A percentile compares a stretch with the other conserved stretches of the same genome.
These are phyloP conservation scores for Malthinus flaveolus DNA, from an alignment of 2,888 invertebrate genomes.

Conservation along the genomic window DNA sequence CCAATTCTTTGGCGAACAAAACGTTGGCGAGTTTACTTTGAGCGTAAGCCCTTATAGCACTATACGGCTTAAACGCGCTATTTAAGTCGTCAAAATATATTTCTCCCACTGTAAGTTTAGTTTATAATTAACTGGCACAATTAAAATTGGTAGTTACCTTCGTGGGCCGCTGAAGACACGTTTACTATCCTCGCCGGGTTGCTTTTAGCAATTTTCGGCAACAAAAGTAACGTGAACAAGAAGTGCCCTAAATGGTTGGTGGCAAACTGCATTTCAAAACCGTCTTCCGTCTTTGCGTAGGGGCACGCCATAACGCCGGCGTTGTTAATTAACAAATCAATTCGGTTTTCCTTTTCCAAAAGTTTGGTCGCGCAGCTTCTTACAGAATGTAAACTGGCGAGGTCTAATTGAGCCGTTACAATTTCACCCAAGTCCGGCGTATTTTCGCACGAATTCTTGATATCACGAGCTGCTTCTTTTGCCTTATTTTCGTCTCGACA, in stretches of 20 bases:
- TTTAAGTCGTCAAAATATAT: slow-evolving; percentile 79
- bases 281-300: slow-evolving; percentile 62
- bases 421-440: slow-evolving; percentile 49
- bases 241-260: slow-evolving; percentile 62
- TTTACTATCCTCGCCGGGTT: slow-evolving; percentile 57
- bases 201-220: slow-evolving; percentile 58
- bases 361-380: slow-evolving; percentile 55
- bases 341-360: slow-evolving; percentile 55
- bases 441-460: slow-evolving; percentile 53
- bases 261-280: slow-evolving; percentile 68
- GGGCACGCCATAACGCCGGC: slow-evolving; percentile 71
- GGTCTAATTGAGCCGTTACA: slow-evolving; percentile 53
- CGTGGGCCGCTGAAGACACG: slow-evolving; percentile 53
- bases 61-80: slow-evolving; percentile 67
- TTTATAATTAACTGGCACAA: no score
- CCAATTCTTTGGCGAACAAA: slow-evolving; percentile 71
- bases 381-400: slow-evolving; percentile 50
- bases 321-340: slow-evolving; percentile 70
- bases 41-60: slow-evolving; percentile 66
- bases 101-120: no score
- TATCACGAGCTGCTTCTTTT: slow-evolving; percentile 56
- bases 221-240: slow-evolving; percentile 52
- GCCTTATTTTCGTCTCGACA: slow-evolving; percentile 59
- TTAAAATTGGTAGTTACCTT: no score
- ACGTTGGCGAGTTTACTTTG: slow-evolving; percentile 82